Base-by-base conservation (phyloP, 2,888 invertebrate genomes). In the Nineta flava region DNA sequence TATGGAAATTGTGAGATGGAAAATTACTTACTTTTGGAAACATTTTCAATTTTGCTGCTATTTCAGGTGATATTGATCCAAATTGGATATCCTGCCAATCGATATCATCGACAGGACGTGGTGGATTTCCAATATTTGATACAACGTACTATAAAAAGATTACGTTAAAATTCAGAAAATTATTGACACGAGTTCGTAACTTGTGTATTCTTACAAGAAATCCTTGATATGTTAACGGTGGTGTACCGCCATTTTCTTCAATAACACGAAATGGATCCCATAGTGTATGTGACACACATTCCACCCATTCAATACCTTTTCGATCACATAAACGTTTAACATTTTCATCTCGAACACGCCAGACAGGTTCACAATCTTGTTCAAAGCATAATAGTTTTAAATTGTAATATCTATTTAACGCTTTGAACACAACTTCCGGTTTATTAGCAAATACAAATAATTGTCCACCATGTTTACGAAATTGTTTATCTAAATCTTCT, bases 321-420 rank as follows among this genome's bases (percentile, higher is more conserved):
- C 76, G 71, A 1, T 62, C 60, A 57, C 83, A 82, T 15, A 75
- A 61, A 1, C 55, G 51, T 56, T 73, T 75, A 0, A 81, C 76
- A 4, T 65, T 59, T 16, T 74, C 69, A 61, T 83, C 83, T 1
- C 83, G 69, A 1, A 65, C 63, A 9, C 70, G 72, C 81, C 82
- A 83, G 46, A 80, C 76, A 0, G 83, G 82, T 63, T 84, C 83
- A 58, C 82, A 81, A 58, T 84, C 83, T 62, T 79, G 73, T 59
- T 78, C 77, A 60, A 75, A 77, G 57, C 74, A 73, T 9, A 78
- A 59, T 55, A 65, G 70, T 42, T 66, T 66, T 49, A 77, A 68
- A 61, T 74, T 73, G 56, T 77, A 70, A 55, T 77, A 73, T 58
- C 77, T 71, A 64, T 77, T 73, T 1, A 84, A 67, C 3, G 71